phyloP scores from a whole-genome alignment of 92 coral and sea anemone species.

The Palythoa caribaeorum region DNA sequence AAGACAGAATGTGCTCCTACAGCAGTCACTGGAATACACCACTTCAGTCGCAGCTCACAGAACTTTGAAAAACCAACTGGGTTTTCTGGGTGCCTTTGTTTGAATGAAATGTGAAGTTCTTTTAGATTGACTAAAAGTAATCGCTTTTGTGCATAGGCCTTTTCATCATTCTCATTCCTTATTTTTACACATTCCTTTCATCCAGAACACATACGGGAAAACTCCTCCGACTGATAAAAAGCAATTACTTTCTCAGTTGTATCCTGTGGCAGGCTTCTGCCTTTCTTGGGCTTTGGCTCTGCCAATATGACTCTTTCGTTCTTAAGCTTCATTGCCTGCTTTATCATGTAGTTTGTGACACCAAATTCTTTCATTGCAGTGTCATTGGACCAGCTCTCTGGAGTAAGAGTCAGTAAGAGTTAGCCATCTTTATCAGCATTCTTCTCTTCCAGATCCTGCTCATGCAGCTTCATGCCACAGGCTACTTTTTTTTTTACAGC shows the following conservation, averaged over 20 bases:
- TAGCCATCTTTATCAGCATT: not conserved
- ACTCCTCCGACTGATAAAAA: not conserved
- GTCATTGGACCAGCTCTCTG: not conserved
- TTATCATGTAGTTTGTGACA: constrained; percentile 1
- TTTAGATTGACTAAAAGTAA: constrained; percentile 37
- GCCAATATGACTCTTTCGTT: constrained; percentile 18
- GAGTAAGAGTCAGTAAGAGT: constrained; percentile 11
- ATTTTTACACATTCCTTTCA: constrained; percentile 18
- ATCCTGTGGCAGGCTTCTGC: constrained; percentile 30
- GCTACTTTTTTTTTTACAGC: too few species aligned
- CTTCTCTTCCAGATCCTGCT: too few species aligned
- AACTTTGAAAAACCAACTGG: constrained; percentile 40
- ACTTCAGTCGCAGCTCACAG: constrained; percentile 36
- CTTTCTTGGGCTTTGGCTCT: constrained; percentile 21
- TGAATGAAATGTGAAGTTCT: constrained; percentile 42
- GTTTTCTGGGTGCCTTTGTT: constrained; percentile 24
- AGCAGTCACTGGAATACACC: constrained; percentile 46
- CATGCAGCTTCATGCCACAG: too few species aligned
- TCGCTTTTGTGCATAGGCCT: constrained; percentile 15
- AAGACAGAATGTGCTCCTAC: not conserved
- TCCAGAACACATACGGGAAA: constrained; percentile 32
- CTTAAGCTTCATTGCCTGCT: not conserved
- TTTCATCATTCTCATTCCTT: constrained; percentile 17
- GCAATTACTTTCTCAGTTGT: not conserved
- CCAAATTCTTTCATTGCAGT: not conserved